These are phyloP conservation scores for Galaxea fascicularis DNA, from an alignment of 92 coral and sea anemone genomes.

Conservation along the genomic window DNA sequence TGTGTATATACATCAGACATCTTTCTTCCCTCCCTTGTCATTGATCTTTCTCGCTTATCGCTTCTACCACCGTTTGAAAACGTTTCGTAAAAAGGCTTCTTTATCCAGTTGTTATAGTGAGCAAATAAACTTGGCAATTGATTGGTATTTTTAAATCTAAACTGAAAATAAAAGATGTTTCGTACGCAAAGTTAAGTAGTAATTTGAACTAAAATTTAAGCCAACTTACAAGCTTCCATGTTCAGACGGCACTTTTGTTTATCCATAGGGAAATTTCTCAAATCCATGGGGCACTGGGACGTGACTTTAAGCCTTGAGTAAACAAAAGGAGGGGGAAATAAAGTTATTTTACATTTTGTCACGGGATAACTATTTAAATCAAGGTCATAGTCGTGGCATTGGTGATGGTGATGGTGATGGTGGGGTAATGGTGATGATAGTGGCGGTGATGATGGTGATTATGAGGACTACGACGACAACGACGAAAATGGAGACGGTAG, in stretches of 20 bases:
- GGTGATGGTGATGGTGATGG: too few relatives aligned
- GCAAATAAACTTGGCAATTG: not conserved
- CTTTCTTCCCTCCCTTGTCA: too few relatives aligned
- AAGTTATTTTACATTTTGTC: not conserved
- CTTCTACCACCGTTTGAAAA: too few relatives aligned
- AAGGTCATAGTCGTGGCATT: too few relatives aligned
- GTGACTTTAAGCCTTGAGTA: conserved; percentile 73
- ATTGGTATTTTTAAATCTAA: not conserved
- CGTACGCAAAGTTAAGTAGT: not conserved
- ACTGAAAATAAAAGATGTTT: not conserved
- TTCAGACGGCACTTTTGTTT: conserved; percentile 76
- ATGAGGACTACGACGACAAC: too few relatives aligned
- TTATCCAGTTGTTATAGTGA: too few relatives aligned
- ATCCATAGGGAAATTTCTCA: conserved; percentile 86
- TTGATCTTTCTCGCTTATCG: not conserved
- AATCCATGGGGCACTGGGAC: conserved; percentile 88
- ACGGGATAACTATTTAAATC: too few relatives aligned
- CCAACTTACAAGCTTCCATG: conserved; percentile 88
- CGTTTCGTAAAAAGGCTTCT: too few relatives aligned
- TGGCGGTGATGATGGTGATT: too few relatives aligned
- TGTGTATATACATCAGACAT: not conserved
- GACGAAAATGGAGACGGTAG: too few relatives aligned
- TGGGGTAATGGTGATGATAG: too few relatives aligned
- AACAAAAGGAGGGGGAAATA: not conserved
- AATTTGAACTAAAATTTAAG: not conserved